Evolutionary conservation across 2,113 vertebrate species (phyloP), one percentile per base, ranked within the genome.

Genomic region (Halcyon malimbica): DNA sequence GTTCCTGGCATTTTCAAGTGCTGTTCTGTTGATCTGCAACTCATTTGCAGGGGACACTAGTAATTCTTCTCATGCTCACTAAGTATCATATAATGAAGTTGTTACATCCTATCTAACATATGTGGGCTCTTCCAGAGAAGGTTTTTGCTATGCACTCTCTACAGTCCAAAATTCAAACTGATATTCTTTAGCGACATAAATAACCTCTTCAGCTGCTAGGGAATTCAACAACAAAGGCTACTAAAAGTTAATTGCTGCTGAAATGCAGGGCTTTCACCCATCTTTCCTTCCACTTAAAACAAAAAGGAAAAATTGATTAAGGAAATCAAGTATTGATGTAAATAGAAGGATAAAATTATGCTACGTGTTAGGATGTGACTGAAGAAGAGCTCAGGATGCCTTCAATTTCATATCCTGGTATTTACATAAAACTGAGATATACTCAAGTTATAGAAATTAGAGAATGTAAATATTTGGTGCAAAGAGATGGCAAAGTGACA

Each of bases 201-300:
- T 50, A 69, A 83, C 77, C 70, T 93, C 35, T 60, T 93, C 69
- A 84, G 60, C 69, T 95, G 28, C 51, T 50, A 41, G 51, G 64
- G 69, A 89, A 95, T 93, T 94, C 48, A 86, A 71, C 41, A 95
- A 92, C 57, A 96, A 96, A 95, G 25, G 19, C 65, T 94, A 56
- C 62, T 87, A 68, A 85, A 91, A 94, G 44, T 81, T 96, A 94
- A 95, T 88, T 93, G 85, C 59, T 53, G 28, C 24, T 83, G 13
- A 70, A 87, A 78, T 65, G 29, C 44, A 64, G 13, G 37, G 33
- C 17, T 93, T 95, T 87, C 68, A 93, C 64, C 24, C 37, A 28
- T 69, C 18, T 87, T 86, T 89, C 18, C 21, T 83, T 70, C 44
- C 21, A 62, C 21, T 82, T 71, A 71, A 73, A 82, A 83, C 10